These are phyloP conservation scores for Limnodromus scolopaceus DNA, from an alignment of 2,797 vertebrate genomes.

Conservation along the genomic window DNA sequence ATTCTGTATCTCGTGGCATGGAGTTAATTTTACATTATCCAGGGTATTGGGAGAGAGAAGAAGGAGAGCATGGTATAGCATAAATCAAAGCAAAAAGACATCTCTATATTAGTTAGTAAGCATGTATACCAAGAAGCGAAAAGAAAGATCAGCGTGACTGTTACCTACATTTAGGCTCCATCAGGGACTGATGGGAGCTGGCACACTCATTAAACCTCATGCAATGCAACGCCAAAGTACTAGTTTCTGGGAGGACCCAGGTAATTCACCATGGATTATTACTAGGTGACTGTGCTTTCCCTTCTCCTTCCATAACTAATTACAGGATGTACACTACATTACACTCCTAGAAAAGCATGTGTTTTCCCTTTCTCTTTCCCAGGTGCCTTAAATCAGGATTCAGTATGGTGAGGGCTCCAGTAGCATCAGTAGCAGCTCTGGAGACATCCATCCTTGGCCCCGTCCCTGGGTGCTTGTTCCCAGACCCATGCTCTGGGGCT, in stretches of 20 bases:
- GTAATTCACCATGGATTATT: background rate
- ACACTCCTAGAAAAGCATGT: background rate
- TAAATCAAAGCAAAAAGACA: background rate
- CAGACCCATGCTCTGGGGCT: background rate
- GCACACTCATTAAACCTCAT: background rate
- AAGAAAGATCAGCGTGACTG: background rate
- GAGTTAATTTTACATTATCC: background rate
- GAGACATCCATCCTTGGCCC: background rate
- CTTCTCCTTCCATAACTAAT: background rate
- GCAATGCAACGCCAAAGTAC: background rate
- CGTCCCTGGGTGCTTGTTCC: background rate
- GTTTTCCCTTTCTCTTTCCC: background rate
- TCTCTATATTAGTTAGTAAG: background rate
- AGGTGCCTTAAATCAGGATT: background rate
- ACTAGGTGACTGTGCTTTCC: background rate
- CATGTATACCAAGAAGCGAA: background rate
- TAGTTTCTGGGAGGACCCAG: background rate
- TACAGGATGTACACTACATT: background rate
- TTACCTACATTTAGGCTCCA: background rate
- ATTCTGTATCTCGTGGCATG: background rate
- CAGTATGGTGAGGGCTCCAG: accelerated
- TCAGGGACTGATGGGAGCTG: background rate
- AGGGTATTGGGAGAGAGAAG: background rate
- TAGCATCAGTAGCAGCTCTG: accelerated
- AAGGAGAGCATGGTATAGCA: background rate